A percentile compares a stretch with the other conserved stretches of the same genome.
phyloP scores from a whole-genome alignment of 2,888 invertebrate genomes.

The Melinaea marsaeus region DNA sequence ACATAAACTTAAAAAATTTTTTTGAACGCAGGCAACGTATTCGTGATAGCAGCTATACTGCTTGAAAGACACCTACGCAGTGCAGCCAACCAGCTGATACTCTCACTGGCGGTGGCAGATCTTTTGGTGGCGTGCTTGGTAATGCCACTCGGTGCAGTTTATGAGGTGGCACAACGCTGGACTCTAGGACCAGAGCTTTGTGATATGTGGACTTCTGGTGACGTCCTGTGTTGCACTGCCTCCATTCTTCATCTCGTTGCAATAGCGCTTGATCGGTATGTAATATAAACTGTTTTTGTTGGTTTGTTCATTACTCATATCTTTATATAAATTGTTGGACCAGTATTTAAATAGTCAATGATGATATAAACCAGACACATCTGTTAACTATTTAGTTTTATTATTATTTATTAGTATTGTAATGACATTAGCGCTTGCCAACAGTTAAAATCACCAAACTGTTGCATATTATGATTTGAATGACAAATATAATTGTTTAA shows the following conservation, averaged over 20 bases:
- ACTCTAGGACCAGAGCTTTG: slow-evolving; percentile 91
- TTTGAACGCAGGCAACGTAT: slow-evolving; percentile 87
- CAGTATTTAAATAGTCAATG: background rate
- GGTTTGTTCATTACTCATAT: slow-evolving; percentile 2
- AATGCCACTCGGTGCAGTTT: slow-evolving; percentile 87
- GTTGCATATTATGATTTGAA: too few species aligned
- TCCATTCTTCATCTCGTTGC: slow-evolving; percentile 89
- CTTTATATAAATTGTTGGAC: background rate
- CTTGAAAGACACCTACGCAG: slow-evolving; percentile 91
- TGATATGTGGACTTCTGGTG: slow-evolving; percentile 96
- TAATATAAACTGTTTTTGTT: slow-evolving; percentile 24
- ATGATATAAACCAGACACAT: background rate
- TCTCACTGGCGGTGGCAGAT: slow-evolving; percentile 94
- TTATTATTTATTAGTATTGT: slow-evolving; percentile 1
- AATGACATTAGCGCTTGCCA: too few species aligned
- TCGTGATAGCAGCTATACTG: slow-evolving; percentile 95
- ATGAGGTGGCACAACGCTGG: slow-evolving; percentile 89
- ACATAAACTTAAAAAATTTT: too few species aligned
- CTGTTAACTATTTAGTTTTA: background rate
- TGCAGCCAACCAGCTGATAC: slow-evolving; percentile 93
- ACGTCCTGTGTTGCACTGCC: slow-evolving; percentile 93
- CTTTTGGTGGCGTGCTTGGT: slow-evolving; percentile 91
- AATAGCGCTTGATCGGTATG: slow-evolving; percentile 88
- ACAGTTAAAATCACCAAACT: too few species aligned
- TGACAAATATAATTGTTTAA: too few species aligned